Evolutionary conservation across 2,888 invertebrate species (phyloP).

Genomic region (Oscheius onirici): DNA sequence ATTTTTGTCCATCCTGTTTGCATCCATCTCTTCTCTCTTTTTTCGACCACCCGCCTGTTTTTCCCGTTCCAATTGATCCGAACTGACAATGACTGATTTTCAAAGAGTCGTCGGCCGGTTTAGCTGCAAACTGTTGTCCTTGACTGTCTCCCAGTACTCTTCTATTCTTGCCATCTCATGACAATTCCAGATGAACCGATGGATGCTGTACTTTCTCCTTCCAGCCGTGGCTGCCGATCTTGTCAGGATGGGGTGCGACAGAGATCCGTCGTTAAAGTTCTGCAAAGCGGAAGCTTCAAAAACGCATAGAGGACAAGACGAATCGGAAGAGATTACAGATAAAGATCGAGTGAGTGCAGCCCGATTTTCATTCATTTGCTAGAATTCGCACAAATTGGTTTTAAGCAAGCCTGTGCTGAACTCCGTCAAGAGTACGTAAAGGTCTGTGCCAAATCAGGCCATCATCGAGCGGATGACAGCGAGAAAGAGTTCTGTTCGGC

Average conservation of each 20-base stretch:
- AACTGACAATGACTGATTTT: conserved; percentile 5
- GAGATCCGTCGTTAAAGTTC: conserved; percentile 8
- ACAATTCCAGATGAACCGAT: background rate
- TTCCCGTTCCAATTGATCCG: background rate
- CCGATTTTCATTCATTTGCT: background rate
- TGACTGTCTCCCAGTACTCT: background rate
- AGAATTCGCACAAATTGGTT: conserved; percentile 9
- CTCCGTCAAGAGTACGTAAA: conserved; percentile 58
- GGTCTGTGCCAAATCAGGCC: conserved; percentile 42
- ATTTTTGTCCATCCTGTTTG: too few species aligned
- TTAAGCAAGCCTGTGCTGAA: conserved; percentile 59
- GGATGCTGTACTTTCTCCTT: conserved; percentile 15
- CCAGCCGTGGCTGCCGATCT: background rate
- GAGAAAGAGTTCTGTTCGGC: conserved; percentile 55
- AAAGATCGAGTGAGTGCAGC: conserved; percentile 10
- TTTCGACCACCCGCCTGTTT: too few species aligned
- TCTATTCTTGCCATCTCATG: background rate
- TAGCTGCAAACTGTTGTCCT: background rate
- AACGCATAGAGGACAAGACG: conserved; percentile 10
- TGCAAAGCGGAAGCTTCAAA: conserved; percentile 15
- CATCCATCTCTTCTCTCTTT: too few species aligned
- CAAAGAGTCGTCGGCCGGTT: background rate
- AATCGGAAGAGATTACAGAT: conserved; percentile 18
- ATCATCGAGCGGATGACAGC: conserved; percentile 36
- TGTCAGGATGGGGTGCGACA: conserved; percentile 10